Base-by-base conservation (phyloP, 2,113 vertebrate genomes). In the Nyctibius bracteatus region DNA sequence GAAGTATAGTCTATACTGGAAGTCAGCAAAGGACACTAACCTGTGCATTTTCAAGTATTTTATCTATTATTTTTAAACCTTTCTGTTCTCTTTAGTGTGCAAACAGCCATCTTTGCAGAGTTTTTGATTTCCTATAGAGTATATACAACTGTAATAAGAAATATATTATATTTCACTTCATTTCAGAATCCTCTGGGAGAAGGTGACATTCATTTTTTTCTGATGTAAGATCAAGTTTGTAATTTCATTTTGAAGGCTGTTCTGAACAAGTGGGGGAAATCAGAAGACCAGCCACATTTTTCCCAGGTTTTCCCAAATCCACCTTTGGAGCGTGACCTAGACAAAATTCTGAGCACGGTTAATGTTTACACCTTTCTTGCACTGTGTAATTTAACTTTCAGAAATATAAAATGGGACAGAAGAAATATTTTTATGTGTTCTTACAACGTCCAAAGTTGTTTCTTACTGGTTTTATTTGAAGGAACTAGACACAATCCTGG, bases 401-500 rank as follows among this genome's bases (percentile, higher is more conserved):
- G 81, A 77, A 93, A 96, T 71, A 97, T 67, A 96, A 97, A 97
- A 96, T 93, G 97, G 97, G 97, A 94, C 81, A 68, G 91, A 30
- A 43, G 93, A 20, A 82, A 89, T 94, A 94, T 98, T 97, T 97
- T 95, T 58, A 47, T 86, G 89, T 90, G 89, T 93, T 96, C 96
- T 82, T 94, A 96, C 91, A 97, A 92, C 79, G 93, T 96, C 97
- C 84, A 78, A 92, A 98, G 97, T 98, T 98, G 96, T 96, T 97
- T 97, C 97, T 97, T 84, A 90, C 96, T 97, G 96, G 96, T 97
- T 97, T 97, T 97, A 97, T 98, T 98, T 97, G 95, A 97, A 99
- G 99, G 99, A 99, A 97, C 97, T 99, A 97, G 98, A 99, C 97
- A 96, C 95, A 93, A 99, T 98, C 98, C 98, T 99, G 98, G 99